These are phyloP conservation scores for Apus apus DNA, from an alignment of 2,113 vertebrate species.

Conservation along the genomic window DNA sequence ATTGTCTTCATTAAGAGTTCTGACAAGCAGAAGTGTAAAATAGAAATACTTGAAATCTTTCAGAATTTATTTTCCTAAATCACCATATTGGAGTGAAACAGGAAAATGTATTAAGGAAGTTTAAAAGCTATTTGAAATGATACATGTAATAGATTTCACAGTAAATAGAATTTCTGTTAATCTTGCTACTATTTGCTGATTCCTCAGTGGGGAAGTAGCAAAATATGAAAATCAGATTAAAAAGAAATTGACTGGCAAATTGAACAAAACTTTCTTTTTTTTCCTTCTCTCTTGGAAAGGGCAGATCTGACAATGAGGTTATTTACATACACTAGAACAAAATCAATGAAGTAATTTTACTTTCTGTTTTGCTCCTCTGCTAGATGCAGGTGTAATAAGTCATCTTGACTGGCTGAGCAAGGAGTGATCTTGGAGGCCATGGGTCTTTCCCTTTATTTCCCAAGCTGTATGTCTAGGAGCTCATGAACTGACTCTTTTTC, in stretches of 20 bases:
- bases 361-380: constrained; percentile 60
- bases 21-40: neutral
- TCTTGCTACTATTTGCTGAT: neutral
- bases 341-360: constrained; percentile 75
- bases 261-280: constrained; percentile 53
- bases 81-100: neutral
- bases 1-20: neutral
- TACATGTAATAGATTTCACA: neutral
- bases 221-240: constrained; percentile 25
- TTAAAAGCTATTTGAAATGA: constrained; percentile 53
- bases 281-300: constrained; percentile 52
- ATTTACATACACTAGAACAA: constrained; percentile 67
- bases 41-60: neutral
- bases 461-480: neutral
- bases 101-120: neutral
- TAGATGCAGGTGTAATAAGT: constrained; percentile 62
- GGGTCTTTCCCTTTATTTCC: neutral
- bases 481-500: neutral
- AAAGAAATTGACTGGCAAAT: constrained; percentile 16
- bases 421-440: neutral
- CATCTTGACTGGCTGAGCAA: constrained; percentile 54
- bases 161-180: constrained; percentile 19
- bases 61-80: neutral
- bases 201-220: neutral
- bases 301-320: constrained; percentile 71